phyloP scores from a whole-genome alignment of 2,888 invertebrate species.

The Troilus luridus region DNA sequence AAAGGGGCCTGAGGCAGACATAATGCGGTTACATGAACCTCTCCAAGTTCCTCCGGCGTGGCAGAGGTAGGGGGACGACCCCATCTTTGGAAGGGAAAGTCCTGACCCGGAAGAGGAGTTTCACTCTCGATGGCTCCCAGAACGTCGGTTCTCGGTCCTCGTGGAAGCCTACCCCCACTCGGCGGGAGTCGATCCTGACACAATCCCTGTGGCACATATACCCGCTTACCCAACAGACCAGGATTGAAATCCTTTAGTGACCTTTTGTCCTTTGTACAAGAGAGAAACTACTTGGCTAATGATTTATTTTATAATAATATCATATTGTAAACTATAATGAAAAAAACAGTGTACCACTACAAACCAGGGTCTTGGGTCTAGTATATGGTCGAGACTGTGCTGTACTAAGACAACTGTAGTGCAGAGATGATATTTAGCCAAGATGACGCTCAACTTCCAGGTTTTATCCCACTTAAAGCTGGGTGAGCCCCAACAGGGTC shows the following conservation, averaged over 20 bases:
- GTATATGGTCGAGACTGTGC: too few relatives aligned
- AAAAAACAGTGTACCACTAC: too few relatives aligned
- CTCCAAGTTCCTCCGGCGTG: background rate
- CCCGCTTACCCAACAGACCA: background rate
- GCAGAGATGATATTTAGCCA: too few relatives aligned
- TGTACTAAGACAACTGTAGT: too few relatives aligned
- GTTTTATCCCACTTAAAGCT: too few relatives aligned
- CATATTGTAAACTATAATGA: background rate
- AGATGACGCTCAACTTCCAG: too few relatives aligned
- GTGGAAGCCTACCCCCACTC: background rate
- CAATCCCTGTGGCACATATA: conserved; percentile 29
- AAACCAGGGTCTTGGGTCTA: too few relatives aligned
- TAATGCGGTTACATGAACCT: conserved; percentile 9
- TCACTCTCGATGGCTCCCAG: conserved; percentile 41
- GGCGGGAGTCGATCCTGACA: background rate
- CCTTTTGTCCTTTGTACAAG: background rate
- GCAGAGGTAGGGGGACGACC: conserved; percentile 24
- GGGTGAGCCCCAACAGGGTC: too few relatives aligned
- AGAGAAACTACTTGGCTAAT: conserved; percentile 1
- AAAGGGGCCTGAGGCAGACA: background rate
- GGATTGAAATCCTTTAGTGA: conserved; percentile 19
- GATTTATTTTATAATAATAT: background rate
- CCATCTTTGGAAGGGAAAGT: conserved; percentile 50
- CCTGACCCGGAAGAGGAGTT: conserved; percentile 28
- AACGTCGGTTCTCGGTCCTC: background rate